Evolutionary conservation across 2,113 vertebrate genomes (phyloP).

Genomic region (Burhinus bistriatus): DNA sequence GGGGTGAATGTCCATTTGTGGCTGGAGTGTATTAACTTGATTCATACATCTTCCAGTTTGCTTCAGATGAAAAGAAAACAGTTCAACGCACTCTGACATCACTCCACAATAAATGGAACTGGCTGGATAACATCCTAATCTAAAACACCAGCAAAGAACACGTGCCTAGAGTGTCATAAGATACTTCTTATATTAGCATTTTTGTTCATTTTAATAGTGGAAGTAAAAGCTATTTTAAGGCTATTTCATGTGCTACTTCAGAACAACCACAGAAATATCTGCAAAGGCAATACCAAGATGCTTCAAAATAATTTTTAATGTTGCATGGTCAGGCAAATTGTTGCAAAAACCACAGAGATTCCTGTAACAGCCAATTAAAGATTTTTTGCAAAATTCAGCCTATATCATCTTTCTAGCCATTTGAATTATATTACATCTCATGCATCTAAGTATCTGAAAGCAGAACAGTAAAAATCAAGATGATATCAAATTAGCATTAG

Average conservation of each 20-base stretch:
- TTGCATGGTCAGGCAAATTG: neutral
- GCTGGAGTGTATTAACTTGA: neutral
- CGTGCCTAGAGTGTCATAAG: neutral
- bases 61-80: neutral
- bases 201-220: neutral
- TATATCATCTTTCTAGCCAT: neutral
- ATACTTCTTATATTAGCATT: neutral
- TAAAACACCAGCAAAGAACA: neutral
- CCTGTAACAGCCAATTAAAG: neutral
- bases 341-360: neutral
- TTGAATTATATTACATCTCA: neutral
- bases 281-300: neutral
- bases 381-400: neutral
- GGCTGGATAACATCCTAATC: neutral
- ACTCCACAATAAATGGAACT: neutral
- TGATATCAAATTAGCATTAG: neutral
- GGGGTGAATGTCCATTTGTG: neutral
- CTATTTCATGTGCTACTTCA: neutral
- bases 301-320: neutral
- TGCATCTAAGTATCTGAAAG: neutral
- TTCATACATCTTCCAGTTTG: neutral
- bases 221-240: neutral
- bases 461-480: neutral
- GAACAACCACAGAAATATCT: neutral
- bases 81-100: neutral